Evolutionary conservation across 2,888 invertebrate genomes (phyloP), one percentile per base, ranked within the genome.

Genomic region (Calameuta idolon): DNA sequence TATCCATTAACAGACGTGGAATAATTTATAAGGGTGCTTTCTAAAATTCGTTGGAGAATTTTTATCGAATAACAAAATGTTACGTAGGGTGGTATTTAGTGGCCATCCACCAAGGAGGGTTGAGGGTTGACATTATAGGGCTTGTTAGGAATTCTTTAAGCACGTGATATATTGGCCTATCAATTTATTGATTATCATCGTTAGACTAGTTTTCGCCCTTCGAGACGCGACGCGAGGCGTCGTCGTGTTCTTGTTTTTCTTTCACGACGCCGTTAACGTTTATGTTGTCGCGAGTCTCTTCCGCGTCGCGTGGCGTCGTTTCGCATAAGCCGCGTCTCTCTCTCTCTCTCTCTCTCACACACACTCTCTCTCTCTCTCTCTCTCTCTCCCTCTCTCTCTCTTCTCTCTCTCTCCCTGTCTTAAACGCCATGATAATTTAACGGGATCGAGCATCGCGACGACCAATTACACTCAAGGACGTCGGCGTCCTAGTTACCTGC

Each of bases 351-450:
- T 37, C 69, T 69, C 68, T 30, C 5, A n/a, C n/a, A n/a, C n/a
- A n/a, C n/a, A n/a, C 71, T 75, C 77, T 75, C 34, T 75, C 75
- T 75, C 30, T 37, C 40, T 71, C n/a, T 75, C 69, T 69, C 71
- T 75, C 77, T 75, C 34, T 75, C 75, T 75, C 30, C 33, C 40
- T 71, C n/a, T 75, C 69, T 69, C 71, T 75, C 77, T 75, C 34
- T 75, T n/a, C 75, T 75, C 30, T 37, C 40, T 37, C 69, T 69
- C 68, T 30, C 5, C 30, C 9, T 69, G 30, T 77, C n/a, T 69
- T 55, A 15, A 55, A 55, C 9, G 15, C 23, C 23, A 23, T 55
- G 55, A 55, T 23, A 23, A 55, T 23, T 55, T 55, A 55, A 55
- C 55, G 9, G 9, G 23, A 55, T 55, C 55, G 55, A 23, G 23